phyloP scores from a whole-genome alignment of 2,113 vertebrate genomes.

The Suncus etruscus region DNA sequence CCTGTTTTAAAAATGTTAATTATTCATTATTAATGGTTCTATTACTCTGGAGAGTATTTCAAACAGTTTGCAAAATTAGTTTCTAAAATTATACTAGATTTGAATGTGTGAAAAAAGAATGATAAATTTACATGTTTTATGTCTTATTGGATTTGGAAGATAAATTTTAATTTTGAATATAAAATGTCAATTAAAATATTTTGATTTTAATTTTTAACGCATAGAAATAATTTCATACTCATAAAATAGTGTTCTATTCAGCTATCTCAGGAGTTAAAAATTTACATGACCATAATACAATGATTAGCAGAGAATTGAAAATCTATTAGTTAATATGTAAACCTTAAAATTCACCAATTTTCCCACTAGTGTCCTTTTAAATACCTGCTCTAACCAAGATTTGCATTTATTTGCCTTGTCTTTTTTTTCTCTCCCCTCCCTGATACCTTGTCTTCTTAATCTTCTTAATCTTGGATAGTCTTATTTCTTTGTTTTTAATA shows the following conservation, averaged over 20 bases:
- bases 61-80: constrained; percentile 44
- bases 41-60: constrained; percentile 52
- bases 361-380: neutral
- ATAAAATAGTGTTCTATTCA: neutral
- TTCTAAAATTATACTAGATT: constrained; percentile 46
- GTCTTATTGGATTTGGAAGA: neutral
- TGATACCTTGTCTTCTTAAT: too few relatives aligned
- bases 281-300: neutral
- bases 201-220: constrained; percentile 39
- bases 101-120: constrained; percentile 63
- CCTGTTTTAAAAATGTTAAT: constrained; percentile 58
- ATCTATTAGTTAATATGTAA: neutral
- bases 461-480: neutral
- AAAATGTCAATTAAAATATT: constrained; percentile 54
- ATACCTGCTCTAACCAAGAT: neutral
- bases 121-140: constrained; percentile 52
- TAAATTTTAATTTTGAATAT: constrained; percentile 22
- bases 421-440: neutral
- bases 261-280: neutral
- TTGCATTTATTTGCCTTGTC: neutral
- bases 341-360: constrained; percentile 18
- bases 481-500: neutral
- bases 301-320: constrained; percentile 19
- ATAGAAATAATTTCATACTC: constrained; percentile 34
- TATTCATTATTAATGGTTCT: constrained; percentile 64